Conservation (phyloP, 2,113 vertebrate genomes). For the Pseudorasbora parva region DNA sequence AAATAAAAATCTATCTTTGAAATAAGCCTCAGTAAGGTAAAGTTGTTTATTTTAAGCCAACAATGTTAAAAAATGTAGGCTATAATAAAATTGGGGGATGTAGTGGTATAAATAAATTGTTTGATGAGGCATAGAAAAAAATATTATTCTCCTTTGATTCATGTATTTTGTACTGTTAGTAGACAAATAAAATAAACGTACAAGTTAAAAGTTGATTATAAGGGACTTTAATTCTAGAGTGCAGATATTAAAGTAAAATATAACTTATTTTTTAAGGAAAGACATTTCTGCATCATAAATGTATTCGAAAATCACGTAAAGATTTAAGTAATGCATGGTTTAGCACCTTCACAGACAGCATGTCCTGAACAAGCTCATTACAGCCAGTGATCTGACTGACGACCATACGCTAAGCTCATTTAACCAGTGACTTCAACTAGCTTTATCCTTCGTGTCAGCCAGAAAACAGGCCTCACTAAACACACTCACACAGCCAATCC, state of each 20-base stretch:
- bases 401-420: constrained; percentile 21
- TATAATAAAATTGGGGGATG: too few relatives aligned
- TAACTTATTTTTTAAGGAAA: not conserved
- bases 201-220: not conserved
- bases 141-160: not conserved
- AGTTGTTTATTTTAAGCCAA: not conserved
- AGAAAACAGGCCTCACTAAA: constrained; percentile 24
- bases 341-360: not conserved
- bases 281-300: constrained; percentile 26
- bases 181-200: not conserved
- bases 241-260: not conserved
- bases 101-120: not conserved
- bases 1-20: not conserved
- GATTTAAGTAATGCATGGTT: not conserved
- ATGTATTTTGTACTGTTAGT: not conserved
- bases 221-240: not conserved
- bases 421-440: constrained; percentile 25
- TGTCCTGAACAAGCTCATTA: constrained; percentile 11
- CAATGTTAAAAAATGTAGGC: not conserved
- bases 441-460: constrained; percentile 25
- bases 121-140: not conserved
- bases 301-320: not conserved
- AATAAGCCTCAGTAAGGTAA: not conserved
- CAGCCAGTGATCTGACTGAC: constrained; percentile 20
- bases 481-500: not conserved